phyloP scores from a whole-genome alignment of 2,113 vertebrate genomes.

The Psilopsiagon aurifrons region DNA sequence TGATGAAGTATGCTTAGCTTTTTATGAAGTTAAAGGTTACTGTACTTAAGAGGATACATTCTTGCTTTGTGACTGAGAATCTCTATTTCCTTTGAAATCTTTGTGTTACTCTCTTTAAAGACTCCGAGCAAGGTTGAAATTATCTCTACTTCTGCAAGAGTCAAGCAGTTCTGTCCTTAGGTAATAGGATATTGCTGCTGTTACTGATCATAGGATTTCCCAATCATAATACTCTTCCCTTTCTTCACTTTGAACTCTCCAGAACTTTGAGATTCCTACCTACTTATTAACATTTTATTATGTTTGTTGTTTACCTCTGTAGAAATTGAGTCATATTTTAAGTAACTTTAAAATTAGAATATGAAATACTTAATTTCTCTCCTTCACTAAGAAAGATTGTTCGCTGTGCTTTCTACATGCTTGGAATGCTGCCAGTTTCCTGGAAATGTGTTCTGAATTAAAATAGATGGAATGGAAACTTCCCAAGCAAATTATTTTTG shows the following conservation, averaged over 20 bases:
- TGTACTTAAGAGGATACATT: background rate
- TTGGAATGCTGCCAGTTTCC: background rate
- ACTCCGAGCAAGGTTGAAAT: background rate
- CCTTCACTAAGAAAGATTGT: background rate
- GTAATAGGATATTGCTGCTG: background rate
- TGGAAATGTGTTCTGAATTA: background rate
- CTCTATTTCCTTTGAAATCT: background rate
- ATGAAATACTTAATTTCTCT: background rate
- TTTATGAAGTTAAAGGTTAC: slow-evolving; percentile 18
- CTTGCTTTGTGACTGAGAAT: slow-evolving; percentile 29
- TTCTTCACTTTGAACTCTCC: background rate
- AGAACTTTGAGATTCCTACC: background rate
- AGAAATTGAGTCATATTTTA: background rate
- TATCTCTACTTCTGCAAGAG: background rate
- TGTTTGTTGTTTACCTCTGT: background rate
- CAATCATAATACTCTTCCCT: background rate
- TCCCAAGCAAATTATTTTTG: background rate
- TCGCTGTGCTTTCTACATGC: background rate
- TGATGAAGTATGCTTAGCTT: slow-evolving; percentile 77
- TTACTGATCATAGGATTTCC: background rate
- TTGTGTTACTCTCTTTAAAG: background rate
- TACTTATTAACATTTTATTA: background rate
- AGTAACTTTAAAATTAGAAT: background rate
- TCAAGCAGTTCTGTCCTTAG: background rate
- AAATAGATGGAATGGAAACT: background rate